A percentile compares a stretch with the other conserved stretches of the same genome.
Conservation (phyloP, 2,113 vertebrate genomes). For the Siphamia tubifer region DNA sequence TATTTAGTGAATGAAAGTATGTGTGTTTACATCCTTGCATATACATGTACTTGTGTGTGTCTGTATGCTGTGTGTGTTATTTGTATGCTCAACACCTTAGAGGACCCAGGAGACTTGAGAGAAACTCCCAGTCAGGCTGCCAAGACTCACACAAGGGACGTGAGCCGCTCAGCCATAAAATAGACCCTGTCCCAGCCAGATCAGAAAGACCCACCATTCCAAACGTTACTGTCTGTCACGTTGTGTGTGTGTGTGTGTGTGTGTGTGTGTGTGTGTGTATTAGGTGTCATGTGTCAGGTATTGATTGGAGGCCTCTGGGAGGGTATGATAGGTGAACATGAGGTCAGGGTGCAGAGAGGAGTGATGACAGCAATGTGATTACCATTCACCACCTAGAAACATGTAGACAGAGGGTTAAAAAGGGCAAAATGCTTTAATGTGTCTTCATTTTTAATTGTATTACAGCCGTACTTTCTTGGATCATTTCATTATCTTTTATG, state of each 20-base stretch:
- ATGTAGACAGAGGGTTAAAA: neutral
- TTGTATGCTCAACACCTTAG: conserved; percentile 30
- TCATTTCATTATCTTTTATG: neutral
- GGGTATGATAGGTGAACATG: neutral
- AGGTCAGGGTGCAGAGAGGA: conserved; percentile 27
- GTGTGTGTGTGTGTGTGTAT: no score
- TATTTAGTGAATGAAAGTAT: conserved; percentile 30
- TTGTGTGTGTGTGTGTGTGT: conserved; percentile 12
- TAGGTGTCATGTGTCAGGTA: conserved; percentile 27
- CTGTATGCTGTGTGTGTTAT: conserved; percentile 11
- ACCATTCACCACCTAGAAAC: neutral
- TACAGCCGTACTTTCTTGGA: neutral
- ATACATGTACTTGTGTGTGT: conserved; percentile 1
- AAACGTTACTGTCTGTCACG: conserved; percentile 43
- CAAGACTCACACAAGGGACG: conserved; percentile 71
- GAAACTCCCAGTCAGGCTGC: conserved; percentile 64
- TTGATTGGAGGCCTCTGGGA: conserved; percentile 30
- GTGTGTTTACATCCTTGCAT: conserved; percentile 19
- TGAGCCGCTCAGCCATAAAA: conserved; percentile 69
- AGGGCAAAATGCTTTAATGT: no score
- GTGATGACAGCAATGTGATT: conserved; percentile 29
- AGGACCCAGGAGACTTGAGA: conserved; percentile 54
- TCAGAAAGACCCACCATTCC: conserved; percentile 34
- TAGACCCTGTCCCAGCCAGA: conserved; percentile 40
- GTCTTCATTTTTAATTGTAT: no score